Conservation (phyloP, 2,888 invertebrate genomes). For the Hydriomena furcata region DNA sequence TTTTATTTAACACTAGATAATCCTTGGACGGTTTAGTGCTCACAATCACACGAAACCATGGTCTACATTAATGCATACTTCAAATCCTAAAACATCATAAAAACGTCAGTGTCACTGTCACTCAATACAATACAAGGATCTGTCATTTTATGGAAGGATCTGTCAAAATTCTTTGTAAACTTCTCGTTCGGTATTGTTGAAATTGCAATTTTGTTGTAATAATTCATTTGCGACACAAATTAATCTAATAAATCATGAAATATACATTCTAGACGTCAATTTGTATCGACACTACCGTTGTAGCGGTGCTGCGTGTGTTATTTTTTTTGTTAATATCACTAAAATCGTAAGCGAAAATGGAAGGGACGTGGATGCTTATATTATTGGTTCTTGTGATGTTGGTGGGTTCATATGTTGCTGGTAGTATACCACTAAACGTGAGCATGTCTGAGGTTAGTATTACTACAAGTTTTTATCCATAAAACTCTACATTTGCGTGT, state of each 20-base stretch:
- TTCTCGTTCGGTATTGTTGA: neutral
- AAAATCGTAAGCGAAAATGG: conserved; percentile 82
- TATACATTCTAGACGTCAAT: conserved; percentile 16
- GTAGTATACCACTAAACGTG: conserved; percentile 96
- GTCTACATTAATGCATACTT: no score
- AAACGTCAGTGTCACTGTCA: no score
- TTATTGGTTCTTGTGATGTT: conserved; percentile 96
- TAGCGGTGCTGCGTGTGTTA: conserved; percentile 14
- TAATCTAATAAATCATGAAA: conserved; percentile 22
- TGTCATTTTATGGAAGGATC: neutral
- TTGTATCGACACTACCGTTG: neutral
- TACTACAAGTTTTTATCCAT: neutral
- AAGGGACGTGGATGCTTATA: conserved; percentile 92
- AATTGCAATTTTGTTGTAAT: conserved; percentile 13
- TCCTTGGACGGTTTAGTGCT: no score
- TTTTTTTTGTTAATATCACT: no score
- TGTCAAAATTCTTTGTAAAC: neutral
- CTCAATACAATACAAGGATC: no score
- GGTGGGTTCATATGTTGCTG: conserved; percentile 97
- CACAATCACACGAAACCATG: no score
- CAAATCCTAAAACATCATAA: no score
- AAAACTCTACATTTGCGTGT: neutral
- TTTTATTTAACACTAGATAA: no score
- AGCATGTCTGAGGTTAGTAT: conserved; percentile 94
- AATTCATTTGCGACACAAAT: conserved; percentile 14